phyloP scores from a whole-genome alignment of 2,888 invertebrate species.

The Timema podura region DNA sequence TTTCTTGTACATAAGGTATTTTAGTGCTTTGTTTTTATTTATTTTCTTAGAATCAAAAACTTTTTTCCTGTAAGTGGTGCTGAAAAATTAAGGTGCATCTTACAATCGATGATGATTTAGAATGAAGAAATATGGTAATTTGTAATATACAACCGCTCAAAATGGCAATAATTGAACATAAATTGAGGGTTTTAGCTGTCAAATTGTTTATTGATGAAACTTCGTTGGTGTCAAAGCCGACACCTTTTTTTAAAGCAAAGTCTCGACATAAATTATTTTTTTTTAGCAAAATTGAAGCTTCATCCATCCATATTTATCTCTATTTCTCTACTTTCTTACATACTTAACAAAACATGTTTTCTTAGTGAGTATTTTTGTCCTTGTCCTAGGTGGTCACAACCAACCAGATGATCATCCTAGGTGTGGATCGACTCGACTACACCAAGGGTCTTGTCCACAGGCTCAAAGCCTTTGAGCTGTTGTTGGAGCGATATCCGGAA shows the following conservation, averaged over 20 bases:
- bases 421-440: slow-evolving; percentile 86
- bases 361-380: background rate
- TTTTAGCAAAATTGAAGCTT: background rate
- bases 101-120: too few relatives aligned
- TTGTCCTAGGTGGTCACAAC: slow-evolving; percentile 28
- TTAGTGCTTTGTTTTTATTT: too few relatives aligned
- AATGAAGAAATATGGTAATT: too few relatives aligned
- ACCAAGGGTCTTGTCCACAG: slow-evolving; percentile 85
- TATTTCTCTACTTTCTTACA: background rate
- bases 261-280: background rate
- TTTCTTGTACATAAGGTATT: too few relatives aligned
- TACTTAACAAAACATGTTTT: background rate
- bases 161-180: too few relatives aligned
- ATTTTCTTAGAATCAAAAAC: too few relatives aligned
- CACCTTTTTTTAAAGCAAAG: background rate
- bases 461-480: slow-evolving; percentile 74
- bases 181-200: too few relatives aligned
- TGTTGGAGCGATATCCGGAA: slow-evolving; percentile 79
- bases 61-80: too few relatives aligned
- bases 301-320: too few relatives aligned
- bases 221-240: background rate
- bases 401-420: slow-evolving; percentile 63
- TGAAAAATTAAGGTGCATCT: too few relatives aligned
- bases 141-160: too few relatives aligned
- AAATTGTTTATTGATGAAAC: background rate